Conservation (phyloP, 2,888 invertebrate species). For the Hydropsyche betteni region DNA sequence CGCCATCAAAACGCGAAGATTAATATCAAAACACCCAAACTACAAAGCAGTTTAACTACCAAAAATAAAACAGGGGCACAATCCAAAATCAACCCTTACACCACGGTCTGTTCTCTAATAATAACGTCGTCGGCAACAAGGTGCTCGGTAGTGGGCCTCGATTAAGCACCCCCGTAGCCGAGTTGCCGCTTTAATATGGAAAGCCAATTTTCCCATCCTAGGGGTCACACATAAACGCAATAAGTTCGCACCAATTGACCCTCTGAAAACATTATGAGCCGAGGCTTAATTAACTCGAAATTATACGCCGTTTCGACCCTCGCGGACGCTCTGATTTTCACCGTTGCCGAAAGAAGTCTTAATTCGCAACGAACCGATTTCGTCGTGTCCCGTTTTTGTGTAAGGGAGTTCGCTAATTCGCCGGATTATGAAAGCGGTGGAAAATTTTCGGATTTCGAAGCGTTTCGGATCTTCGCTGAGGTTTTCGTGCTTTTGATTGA, state of each 20-base stretch:
- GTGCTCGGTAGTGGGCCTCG: neutral
- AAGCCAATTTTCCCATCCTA: conserved; percentile 49
- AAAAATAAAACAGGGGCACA: neutral
- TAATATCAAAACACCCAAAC: neutral
- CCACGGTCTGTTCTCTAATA: neutral
- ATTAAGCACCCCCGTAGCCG: conserved; percentile 6
- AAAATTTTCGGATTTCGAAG: neutral
- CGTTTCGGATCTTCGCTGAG: neutral
- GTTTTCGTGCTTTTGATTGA: no score
- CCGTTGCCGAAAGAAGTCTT: conserved; percentile 28
- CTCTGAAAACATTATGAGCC: conserved; percentile 50
- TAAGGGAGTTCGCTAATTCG: conserved; percentile 4
- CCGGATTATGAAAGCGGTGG: conserved; percentile 6
- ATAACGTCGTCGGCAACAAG: neutral
- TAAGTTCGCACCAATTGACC: conserved; percentile 48
- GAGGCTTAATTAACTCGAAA: conserved; percentile 49
- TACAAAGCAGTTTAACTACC: neutral
- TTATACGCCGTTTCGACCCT: conserved; percentile 40
- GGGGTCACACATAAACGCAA: conserved; percentile 50
- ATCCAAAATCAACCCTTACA: neutral
- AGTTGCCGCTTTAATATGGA: conserved; percentile 46
- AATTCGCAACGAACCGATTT: conserved; percentile 27
- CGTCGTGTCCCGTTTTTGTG: neutral
- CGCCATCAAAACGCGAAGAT: no score
- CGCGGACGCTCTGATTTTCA: conserved; percentile 16